Evolutionary conservation across 1,140 invertebrate species (phyloP), one percentile per base, ranked within the genome.

Genomic region (Euwallacea similis): DNA sequence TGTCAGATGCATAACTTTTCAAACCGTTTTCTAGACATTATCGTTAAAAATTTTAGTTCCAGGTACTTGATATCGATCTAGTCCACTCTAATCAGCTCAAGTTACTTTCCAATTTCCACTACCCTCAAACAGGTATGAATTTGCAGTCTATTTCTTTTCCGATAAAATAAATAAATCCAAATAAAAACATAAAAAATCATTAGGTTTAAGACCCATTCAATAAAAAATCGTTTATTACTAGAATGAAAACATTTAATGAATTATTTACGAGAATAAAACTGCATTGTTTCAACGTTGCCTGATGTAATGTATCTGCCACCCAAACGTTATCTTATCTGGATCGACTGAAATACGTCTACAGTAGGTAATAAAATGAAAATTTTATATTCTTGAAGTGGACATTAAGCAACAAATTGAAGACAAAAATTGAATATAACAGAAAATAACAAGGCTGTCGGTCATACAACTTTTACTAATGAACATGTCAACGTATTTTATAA

Each of bases 401-500:
- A 65, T 71, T 71, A 66, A 72, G 59, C 65, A 60, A 66, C 64
- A 66, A 72, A 74, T 60, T 72, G 60, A 66, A 74, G 47, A 63
- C 33, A 56, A 74, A 74, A 72, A 74, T 65, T 66, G 65, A 66
- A 72, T 72, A 71, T 64, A 66, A 59, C 56, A 60, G 56, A 60
- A 63, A 74, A 63, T 71, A 74, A 71, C 72, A 61, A 71, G 68
- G 54, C 63, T 60, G 47, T 55, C 66, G 60, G 43, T 58, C 50
- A 72, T 68, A 68, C 55, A 46, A 63, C 71, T 65, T 60, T 67
- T 65, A 67, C 73, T 75, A 75, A 75, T 75, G 73, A 75, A 75
- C 73, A 73, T 75, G 73, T 75, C 71, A 75, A 73, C 67, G 73
- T 75, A 75, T 73, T 75, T 75, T 75, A 75, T 75, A 72, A 55